These are phyloP conservation scores for Epizoanthus scotinus DNA, from an alignment of 92 coral and sea anemone genomes.

Conservation along the genomic window DNA sequence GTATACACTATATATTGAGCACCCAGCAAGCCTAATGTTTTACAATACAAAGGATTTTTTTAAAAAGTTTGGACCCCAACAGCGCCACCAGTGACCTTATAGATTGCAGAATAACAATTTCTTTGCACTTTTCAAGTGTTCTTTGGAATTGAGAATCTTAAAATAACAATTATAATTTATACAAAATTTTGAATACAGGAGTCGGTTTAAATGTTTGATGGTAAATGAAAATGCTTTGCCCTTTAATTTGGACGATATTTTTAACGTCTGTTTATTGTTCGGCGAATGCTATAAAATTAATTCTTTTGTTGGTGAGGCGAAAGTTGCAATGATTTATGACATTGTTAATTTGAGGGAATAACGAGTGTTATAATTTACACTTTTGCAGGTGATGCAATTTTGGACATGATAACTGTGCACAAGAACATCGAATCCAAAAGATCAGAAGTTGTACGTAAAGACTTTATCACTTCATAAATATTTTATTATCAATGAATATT, in stretches of 20 bases:
- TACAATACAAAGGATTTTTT: background rate
- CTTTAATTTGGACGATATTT: slow-evolving; percentile 3
- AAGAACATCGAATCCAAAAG: slow-evolving; percentile 75
- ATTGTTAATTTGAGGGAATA: background rate
- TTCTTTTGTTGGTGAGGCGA: background rate
- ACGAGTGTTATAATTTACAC: background rate
- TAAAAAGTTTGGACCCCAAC: background rate
- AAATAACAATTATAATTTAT: background rate
- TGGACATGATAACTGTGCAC: slow-evolving; percentile 73
- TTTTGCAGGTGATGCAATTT: slow-evolving; percentile 72
- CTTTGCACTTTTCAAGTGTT: background rate
- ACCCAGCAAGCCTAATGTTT: slow-evolving; percentile 11
- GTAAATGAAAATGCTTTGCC: background rate
- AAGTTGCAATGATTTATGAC: background rate
- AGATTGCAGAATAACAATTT: too few relatives aligned
- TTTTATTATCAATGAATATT: background rate
- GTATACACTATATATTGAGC: too few relatives aligned
- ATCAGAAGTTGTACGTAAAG: slow-evolving; percentile 67
- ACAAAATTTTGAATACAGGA: background rate
- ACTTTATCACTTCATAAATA: background rate
- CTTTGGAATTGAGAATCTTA: background rate
- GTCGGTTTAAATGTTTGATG: background rate
- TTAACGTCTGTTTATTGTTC: background rate
- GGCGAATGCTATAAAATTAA: background rate
- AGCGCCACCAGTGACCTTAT: background rate